A percentile compares a stretch with the other conserved stretches of the same genome.
phyloP scores from a whole-genome alignment of 2,888 invertebrate genomes.

The Campoletis raptor region DNA sequence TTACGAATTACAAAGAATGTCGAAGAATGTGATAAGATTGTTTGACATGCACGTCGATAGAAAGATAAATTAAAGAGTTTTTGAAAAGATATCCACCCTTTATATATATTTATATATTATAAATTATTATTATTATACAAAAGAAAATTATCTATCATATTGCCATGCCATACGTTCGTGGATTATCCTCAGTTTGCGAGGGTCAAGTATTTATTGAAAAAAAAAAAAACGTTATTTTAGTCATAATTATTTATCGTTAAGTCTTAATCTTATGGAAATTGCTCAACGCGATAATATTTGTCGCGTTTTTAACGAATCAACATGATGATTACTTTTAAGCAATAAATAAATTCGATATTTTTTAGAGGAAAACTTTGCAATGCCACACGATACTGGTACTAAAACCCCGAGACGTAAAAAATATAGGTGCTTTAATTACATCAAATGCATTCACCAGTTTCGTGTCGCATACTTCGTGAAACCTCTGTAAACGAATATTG shows the following conservation, averaged over 20 bases:
- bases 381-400: conserved; percentile 79
- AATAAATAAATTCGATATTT: conserved; percentile 63
- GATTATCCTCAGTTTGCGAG: conserved; percentile 73
- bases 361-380: conserved; percentile 71
- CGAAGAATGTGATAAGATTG: conserved; percentile 75
- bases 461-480: conserved; percentile 77
- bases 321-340: conserved; percentile 67
- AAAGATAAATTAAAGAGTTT: conserved; percentile 48
- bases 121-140: not conserved
- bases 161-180: conserved; percentile 66
- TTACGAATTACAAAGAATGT: conserved; percentile 54
- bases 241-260: conserved; percentile 73
- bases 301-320: conserved; percentile 37
- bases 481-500: conserved; percentile 49
- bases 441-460: conserved; percentile 76
- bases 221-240: conserved; percentile 44
- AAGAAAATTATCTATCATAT: conserved; percentile 6
- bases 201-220: conserved; percentile 72
- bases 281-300: conserved; percentile 44
- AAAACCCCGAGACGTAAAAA: conserved; percentile 81
- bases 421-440: conserved; percentile 83
- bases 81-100: conserved; percentile 58
- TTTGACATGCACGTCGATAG: conserved; percentile 62
- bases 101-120: conserved; percentile 61
- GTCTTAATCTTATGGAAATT: conserved; percentile 65